phyloP scores from a whole-genome alignment of 1,140 invertebrate species.

The Pseudoatta argentina region DNA sequence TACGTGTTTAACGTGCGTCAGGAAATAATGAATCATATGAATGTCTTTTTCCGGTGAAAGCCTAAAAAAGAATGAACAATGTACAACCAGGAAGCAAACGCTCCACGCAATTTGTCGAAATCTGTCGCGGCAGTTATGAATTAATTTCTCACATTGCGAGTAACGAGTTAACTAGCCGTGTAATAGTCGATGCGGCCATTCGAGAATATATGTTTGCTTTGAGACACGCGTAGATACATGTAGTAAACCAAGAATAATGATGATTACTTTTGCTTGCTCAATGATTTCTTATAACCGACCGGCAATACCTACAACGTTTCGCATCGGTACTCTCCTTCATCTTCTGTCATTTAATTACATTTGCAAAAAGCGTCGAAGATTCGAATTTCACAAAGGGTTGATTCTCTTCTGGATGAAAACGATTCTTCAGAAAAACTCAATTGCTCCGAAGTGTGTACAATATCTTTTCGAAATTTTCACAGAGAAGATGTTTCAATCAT shows the following conservation, averaged over 20 bases:
- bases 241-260: constrained; percentile 66
- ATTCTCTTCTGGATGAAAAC: not conserved
- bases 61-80: constrained; percentile 23
- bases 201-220: constrained; percentile 38
- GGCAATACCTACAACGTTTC: constrained; percentile 12
- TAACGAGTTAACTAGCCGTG: constrained; percentile 6
- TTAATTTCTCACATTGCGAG: constrained; percentile 46
- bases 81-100: not conserved
- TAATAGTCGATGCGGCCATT: constrained; percentile 19
- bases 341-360: constrained; percentile 5
- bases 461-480: not conserved
- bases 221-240: constrained; percentile 6
- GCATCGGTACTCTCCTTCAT: not conserved
- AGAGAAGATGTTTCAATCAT: not conserved
- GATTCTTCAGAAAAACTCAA: not conserved
- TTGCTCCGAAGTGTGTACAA: not conserved
- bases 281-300: constrained; percentile 63
- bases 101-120: constrained; percentile 38
- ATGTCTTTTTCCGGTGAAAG: constrained; percentile 28
- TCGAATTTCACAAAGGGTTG: not conserved
- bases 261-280: constrained; percentile 73
- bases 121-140: constrained; percentile 14
- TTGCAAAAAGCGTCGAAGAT: not conserved
- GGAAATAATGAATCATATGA: constrained; percentile 12
- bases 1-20: not conserved